phyloP scores from a whole-genome alignment of 2,113 vertebrate species.

The Syngnathus floridae region DNA sequence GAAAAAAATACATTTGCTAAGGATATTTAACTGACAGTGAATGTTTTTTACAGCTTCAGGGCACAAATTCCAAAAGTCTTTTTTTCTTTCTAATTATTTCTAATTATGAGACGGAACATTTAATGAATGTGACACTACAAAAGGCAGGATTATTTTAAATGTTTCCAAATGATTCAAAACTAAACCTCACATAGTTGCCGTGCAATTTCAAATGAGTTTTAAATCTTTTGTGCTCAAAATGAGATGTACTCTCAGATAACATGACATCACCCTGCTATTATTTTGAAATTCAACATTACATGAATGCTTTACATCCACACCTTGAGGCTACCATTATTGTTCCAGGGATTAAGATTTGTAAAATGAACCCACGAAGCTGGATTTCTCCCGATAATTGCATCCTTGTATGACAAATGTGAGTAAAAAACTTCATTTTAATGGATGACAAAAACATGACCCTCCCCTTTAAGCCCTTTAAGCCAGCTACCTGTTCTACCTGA shows the following conservation, averaged over 20 bases:
- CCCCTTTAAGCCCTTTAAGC: not conserved
- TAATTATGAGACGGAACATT: not conserved
- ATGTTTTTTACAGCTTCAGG: not conserved
- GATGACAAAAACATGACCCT: not conserved
- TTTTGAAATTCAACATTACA: not conserved
- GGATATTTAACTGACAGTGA: too few species aligned
- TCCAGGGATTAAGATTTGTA: not conserved
- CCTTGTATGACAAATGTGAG: not conserved
- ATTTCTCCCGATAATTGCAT: not conserved
- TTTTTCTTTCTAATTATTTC: too few species aligned
- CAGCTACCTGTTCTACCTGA: not conserved
- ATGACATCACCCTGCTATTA: not conserved
- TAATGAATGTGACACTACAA: not conserved
- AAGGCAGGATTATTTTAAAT: not conserved
- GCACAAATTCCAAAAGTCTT: not conserved
- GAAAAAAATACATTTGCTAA: too few species aligned
- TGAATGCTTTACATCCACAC: not conserved
- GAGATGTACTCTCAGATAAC: not conserved
- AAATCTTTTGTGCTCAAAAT: not conserved
- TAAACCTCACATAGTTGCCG: not conserved
- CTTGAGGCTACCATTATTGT: not conserved
- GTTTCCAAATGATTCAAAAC: not conserved
- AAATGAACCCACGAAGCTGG: not conserved
- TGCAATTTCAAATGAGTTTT: not conserved
- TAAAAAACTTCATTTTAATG: too few species aligned